A percentile compares a stretch with the other conserved stretches of the same genome.
These are phyloP conservation scores for Phalacrocorax aristotelis DNA, from an alignment of 2,113 vertebrate species.

Conservation along the genomic window DNA sequence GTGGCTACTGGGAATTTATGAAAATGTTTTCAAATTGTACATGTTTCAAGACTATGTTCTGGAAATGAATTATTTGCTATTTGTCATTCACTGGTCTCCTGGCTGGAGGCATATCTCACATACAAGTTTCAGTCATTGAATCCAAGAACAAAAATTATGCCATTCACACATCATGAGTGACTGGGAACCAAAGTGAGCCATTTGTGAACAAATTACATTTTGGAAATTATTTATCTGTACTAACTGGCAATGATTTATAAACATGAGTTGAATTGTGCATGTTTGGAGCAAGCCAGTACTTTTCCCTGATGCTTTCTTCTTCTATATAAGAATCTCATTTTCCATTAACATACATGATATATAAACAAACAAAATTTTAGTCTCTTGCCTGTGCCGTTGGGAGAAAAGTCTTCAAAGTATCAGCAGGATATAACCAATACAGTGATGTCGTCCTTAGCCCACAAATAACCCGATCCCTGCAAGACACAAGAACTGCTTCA, in stretches of 20 bases:
- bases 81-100: neutral
- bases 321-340: neutral
- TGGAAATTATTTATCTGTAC: slow-evolving; percentile 36
- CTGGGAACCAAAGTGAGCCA: slow-evolving; percentile 1
- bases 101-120: neutral
- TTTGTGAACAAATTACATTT: slow-evolving; percentile 37
- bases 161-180: neutral
- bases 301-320: slow-evolving; percentile 13
- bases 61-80: slow-evolving; percentile 24
- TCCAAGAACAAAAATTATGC: slow-evolving; percentile 13
- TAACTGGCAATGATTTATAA: slow-evolving; percentile 27
- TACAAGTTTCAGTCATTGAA: neutral
- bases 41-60: neutral
- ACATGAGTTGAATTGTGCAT: neutral
- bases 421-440: neutral
- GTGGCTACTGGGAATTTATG: slow-evolving; percentile 17
- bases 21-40: slow-evolving; percentile 36
- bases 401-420: neutral
- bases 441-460: neutral
- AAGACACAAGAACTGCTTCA: neutral
- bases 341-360: neutral
- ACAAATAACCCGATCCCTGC: neutral
- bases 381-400: neutral
- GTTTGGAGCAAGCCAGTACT: neutral
- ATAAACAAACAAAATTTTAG: slow-evolving; percentile 11